These are phyloP conservation scores for Agrypnia vestita DNA, from an alignment of 1,140 invertebrate species.

Conservation along the genomic window DNA sequence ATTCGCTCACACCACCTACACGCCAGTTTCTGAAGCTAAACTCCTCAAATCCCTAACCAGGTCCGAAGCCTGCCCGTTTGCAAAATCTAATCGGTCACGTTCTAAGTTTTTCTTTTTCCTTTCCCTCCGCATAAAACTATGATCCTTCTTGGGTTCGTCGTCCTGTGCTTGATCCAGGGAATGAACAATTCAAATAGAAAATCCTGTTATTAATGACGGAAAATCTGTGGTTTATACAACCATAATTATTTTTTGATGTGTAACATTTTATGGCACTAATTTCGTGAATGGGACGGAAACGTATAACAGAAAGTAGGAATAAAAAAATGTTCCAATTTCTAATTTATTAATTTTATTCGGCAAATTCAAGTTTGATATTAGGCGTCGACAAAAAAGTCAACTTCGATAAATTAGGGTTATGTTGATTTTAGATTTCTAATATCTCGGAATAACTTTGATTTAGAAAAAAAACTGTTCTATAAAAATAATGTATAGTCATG, in stretches of 20 bases:
- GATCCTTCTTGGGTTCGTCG: conserved; percentile 1
- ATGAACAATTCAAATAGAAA: neutral
- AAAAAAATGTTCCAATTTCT: too few relatives aligned
- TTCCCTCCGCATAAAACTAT: conserved; percentile 8
- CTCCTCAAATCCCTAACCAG: conserved; percentile 42
- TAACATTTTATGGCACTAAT: neutral
- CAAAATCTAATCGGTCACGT: conserved; percentile 44
- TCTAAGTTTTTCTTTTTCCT: conserved; percentile 37
- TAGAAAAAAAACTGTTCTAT: too few relatives aligned
- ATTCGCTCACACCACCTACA: too few relatives aligned
- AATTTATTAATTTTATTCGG: too few relatives aligned
- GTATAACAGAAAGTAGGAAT: too few relatives aligned
- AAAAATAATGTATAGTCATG: too few relatives aligned
- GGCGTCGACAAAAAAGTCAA: too few relatives aligned
- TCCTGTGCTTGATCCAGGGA: neutral
- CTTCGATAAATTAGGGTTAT: too few relatives aligned
- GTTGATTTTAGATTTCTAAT: too few relatives aligned
- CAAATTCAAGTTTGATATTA: too few relatives aligned
- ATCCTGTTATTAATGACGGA: neutral
- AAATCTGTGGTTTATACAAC: neutral
- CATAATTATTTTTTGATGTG: neutral
- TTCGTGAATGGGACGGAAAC: neutral
- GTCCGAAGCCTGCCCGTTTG: conserved; percentile 22
- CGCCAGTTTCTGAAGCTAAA: neutral
- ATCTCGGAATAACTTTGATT: too few relatives aligned